A percentile compares a stretch with the other conserved stretches of the same genome.
Evolutionary conservation across 2,888 invertebrate species (phyloP).

Genomic region (Sthenelais limicola): DNA sequence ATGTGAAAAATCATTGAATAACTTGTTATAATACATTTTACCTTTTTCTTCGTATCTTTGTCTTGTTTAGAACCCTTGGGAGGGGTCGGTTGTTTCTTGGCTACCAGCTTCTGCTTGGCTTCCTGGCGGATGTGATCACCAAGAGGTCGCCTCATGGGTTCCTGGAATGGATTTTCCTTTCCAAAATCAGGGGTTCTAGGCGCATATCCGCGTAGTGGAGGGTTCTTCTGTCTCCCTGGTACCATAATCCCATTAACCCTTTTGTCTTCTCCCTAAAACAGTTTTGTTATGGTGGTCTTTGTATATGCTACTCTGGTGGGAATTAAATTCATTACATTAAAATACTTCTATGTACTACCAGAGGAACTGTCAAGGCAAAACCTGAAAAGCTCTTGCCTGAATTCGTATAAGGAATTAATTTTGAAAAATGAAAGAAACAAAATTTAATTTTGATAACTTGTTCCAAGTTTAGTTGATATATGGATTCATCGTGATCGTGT

Average conservation of each 20-base stretch:
- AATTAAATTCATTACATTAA: no score
- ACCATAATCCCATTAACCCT: slow-evolving; percentile 36
- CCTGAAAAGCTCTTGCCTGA: no score
- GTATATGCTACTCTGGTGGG: no score
- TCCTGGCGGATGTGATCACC: slow-evolving; percentile 10
- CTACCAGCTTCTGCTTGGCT: slow-evolving; percentile 18
- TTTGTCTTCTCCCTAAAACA: not conserved
- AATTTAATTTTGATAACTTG: no score
- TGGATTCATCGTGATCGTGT: no score
- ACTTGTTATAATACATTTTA: no score
- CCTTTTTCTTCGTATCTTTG: slow-evolving; percentile 11
- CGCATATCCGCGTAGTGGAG: not conserved
- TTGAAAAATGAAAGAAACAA: no score
- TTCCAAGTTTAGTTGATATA: no score
- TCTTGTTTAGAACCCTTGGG: slow-evolving; percentile 18
- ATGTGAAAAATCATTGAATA: slow-evolving; percentile 4
- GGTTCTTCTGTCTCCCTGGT: slow-evolving; percentile 23
- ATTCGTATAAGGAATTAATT: no score
- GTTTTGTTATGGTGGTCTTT: not conserved
- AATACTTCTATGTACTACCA: no score
- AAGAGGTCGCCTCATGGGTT: slow-evolving; percentile 5
- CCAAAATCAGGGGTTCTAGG: slow-evolving; percentile 18
- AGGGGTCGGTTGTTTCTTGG: slow-evolving; percentile 23
- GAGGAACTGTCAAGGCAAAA: no score
- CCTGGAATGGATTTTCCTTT: slow-evolving; percentile 26